Percentiles rank a stretch among this genome's conserved stretches.
These are phyloP conservation scores for Malthinus seriepunctatus DNA, from an alignment of 2,888 invertebrate species.

Conservation along the genomic window DNA sequence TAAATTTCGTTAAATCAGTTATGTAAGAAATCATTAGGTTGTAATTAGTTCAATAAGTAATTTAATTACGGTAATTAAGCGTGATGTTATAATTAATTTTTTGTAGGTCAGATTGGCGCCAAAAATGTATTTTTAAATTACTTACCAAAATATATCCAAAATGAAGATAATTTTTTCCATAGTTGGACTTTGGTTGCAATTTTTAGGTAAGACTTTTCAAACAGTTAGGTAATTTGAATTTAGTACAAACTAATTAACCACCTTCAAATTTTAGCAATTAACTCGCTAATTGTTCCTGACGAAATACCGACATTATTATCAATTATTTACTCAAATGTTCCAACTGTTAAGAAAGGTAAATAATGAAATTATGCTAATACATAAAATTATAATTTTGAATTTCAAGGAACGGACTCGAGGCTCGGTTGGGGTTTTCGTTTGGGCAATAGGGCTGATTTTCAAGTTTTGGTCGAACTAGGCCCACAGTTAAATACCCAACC, in stretches of 20 bases:
- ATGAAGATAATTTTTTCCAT: not conserved
- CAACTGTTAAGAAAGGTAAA: conserved; percentile 82
- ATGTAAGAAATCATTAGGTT: no score
- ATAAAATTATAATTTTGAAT: not conserved
- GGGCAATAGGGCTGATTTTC: conserved; percentile 80
- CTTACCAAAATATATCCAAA: not conserved
- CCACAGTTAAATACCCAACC: conserved; percentile 75
- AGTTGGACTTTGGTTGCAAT: not conserved
- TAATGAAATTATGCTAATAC: not conserved
- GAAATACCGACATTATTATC: conserved; percentile 79
- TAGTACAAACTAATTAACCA: no score
- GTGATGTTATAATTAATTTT: no score
- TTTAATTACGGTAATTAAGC: no score
- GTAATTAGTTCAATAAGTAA: no score
- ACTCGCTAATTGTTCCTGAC: conserved; percentile 74
- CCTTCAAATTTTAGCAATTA: conserved; percentile 55
- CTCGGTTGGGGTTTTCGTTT: conserved; percentile 78
- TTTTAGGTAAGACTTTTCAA: not conserved
- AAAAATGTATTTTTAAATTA: no score
- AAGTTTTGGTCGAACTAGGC: conserved; percentile 73
- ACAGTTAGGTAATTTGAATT: not conserved
- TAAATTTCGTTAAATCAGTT: no score
- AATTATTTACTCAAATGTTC: conserved; percentile 81
- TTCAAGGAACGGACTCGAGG: conserved; percentile 75
- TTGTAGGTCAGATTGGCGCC: no score